These are phyloP conservation scores for Sporophila hypoxantha DNA, from an alignment of 2,113 vertebrate genomes.

Conservation along the genomic window DNA sequence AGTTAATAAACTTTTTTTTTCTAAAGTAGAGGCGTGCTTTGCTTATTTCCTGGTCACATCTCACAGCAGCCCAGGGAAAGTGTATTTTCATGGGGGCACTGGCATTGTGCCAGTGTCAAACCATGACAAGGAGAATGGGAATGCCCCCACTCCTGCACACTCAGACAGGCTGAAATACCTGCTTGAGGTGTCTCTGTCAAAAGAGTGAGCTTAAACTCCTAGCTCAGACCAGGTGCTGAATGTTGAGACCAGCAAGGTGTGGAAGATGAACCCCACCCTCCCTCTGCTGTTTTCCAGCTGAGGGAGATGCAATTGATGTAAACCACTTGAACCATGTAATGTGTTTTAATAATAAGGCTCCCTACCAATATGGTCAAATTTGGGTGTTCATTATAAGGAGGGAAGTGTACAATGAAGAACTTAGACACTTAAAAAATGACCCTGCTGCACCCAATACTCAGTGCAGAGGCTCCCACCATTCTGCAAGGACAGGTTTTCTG, in stretches of 20 bases:
- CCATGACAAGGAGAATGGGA: neutral
- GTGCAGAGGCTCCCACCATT: neutral
- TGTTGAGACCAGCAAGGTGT: neutral
- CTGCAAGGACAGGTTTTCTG: neutral
- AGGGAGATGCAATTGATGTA: neutral
- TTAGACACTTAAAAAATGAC: neutral
- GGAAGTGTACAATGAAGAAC: neutral
- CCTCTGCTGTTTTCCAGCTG: neutral
- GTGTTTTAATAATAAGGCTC: neutral
- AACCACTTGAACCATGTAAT: neutral
- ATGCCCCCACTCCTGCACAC: neutral
- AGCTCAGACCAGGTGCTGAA: neutral
- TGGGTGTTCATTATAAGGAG: neutral
- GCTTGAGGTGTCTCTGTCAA: neutral
- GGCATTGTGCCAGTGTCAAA: too few species aligned
- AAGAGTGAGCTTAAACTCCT: neutral
- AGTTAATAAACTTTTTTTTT: too few species aligned
- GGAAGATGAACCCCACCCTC: neutral
- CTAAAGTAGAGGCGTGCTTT: too few species aligned
- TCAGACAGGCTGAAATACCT: neutral
- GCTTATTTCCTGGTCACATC: too few species aligned
- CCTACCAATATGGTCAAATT: neutral
- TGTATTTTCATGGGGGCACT: too few species aligned
- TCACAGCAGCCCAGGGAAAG: too few species aligned
- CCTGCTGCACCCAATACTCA: neutral